Percentiles rank a stretch among this genome's conserved stretches.
Conservation (phyloP, 1,140 invertebrate genomes). For the Hylyphantes graminicola region DNA sequence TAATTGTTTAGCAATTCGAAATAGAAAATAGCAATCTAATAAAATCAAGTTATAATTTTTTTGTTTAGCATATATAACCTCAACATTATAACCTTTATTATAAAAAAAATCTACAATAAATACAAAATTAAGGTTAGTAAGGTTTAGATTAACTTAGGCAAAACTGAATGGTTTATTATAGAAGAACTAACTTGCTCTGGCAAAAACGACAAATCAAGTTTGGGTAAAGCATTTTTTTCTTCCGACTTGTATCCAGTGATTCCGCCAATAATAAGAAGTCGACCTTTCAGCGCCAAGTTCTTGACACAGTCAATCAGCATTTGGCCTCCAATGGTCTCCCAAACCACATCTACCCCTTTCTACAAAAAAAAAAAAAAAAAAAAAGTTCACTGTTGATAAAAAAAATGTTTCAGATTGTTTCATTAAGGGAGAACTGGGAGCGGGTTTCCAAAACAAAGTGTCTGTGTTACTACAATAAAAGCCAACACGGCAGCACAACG, state of each 20-base stretch:
- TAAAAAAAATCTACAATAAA: too few relatives aligned
- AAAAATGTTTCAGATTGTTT: not conserved
- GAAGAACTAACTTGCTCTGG: conserved; percentile 26
- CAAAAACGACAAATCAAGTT: conserved; percentile 28
- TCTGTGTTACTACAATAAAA: too few relatives aligned
- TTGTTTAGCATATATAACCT: too few relatives aligned
- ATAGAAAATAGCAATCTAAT: too few relatives aligned
- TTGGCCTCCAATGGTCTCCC: conserved; percentile 68
- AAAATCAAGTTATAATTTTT: too few relatives aligned
- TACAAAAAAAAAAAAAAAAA: conserved; percentile 43
- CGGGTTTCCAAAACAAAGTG: too few relatives aligned
- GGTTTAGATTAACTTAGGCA: too few relatives aligned
- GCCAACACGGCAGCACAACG: too few relatives aligned
- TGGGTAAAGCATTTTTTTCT: conserved; percentile 12
- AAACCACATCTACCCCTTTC: conserved; percentile 69
- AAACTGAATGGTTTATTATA: not conserved
- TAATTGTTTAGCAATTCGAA: too few relatives aligned
- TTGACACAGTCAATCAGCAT: conserved; percentile 65
- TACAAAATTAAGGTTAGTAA: too few relatives aligned
- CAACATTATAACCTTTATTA: too few relatives aligned
- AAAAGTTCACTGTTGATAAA: not conserved
- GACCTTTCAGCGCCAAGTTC: conserved; percentile 65
- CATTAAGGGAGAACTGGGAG: too few relatives aligned
- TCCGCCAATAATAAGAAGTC: conserved; percentile 66
- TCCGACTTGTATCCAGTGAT: conserved; percentile 65